Conservation (phyloP, 2,888 invertebrate genomes). For the Seladonia tumulorum region DNA sequence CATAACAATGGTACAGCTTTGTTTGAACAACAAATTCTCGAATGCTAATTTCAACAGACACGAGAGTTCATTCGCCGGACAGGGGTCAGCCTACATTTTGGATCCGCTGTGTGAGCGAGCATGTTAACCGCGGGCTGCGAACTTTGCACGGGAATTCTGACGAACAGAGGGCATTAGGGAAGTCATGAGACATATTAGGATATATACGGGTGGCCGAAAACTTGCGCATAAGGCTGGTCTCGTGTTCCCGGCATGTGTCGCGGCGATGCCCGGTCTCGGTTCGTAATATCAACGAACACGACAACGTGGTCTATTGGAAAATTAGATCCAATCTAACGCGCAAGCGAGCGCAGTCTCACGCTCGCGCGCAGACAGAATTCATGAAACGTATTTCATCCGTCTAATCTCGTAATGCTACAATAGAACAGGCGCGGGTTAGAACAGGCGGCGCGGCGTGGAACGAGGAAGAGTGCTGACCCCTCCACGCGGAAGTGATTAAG, state of each 20-base stretch:
- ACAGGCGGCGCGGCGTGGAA: constrained; percentile 24
- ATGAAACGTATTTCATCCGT: constrained; percentile 65
- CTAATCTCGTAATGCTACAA: constrained; percentile 60
- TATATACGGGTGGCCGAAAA: constrained; percentile 19
- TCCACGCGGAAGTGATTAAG: constrained; percentile 70
- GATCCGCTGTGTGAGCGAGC: no score
- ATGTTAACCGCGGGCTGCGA: no score
- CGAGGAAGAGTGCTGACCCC: constrained; percentile 72
- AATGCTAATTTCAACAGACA: no score
- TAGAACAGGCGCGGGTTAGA: constrained; percentile 31
- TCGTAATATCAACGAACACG: constrained; percentile 39
- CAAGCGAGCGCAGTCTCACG: constrained; percentile 65
- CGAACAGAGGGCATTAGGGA: no score
- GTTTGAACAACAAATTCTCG: no score
- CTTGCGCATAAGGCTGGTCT: not conserved
- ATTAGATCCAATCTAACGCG: constrained; percentile 72
- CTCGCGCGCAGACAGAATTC: constrained; percentile 69
- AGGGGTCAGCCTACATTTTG: no score
- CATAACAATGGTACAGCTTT: no score
- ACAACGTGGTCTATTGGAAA: constrained; percentile 64
- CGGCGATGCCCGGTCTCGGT: not conserved
- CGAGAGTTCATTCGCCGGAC: no score
- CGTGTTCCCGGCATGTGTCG: constrained; percentile 17
- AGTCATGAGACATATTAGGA: not conserved
- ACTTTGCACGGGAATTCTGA: no score